These are phyloP conservation scores for Catamblyrhynchus diadema DNA, from an alignment of 2,797 vertebrate genomes.

Conservation along the genomic window DNA sequence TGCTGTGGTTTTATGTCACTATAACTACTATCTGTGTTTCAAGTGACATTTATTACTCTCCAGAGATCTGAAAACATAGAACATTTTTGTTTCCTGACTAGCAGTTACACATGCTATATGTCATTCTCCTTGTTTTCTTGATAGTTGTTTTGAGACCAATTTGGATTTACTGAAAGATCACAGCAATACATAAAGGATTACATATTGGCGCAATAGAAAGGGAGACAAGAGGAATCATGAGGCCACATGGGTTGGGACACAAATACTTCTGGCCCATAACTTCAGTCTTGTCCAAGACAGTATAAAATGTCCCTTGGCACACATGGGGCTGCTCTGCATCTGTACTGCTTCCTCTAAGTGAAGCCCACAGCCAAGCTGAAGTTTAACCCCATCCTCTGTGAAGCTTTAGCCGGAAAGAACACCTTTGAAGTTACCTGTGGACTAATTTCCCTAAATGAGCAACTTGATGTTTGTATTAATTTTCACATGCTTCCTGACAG, in stretches of 20 bases:
- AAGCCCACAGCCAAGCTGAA: neutral
- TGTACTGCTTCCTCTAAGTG: neutral
- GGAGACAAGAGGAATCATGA: neutral
- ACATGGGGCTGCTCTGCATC: neutral
- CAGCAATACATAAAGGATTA: neutral
- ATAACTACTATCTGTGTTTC: slow-evolving; percentile 46
- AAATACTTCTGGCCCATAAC: neutral
- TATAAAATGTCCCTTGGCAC: neutral
- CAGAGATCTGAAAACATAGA: neutral
- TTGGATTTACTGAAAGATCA: slow-evolving; percentile 38
- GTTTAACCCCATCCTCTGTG: neutral
- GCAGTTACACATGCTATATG: neutral
- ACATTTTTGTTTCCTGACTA: slow-evolving; percentile 38
- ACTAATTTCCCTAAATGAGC: neutral
- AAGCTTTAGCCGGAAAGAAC: neutral
- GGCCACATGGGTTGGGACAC: neutral
- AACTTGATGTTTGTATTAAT: neutral
- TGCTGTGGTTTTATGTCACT: slow-evolving; percentile 28
- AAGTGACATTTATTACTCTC: slow-evolving; percentile 51
- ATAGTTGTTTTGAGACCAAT: slow-evolving; percentile 32
- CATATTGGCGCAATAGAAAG: neutral
- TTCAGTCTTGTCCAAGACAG: neutral
- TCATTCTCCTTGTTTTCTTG: slow-evolving; percentile 31
- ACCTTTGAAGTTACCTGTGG: neutral
- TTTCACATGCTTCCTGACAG: neutral